Conservation (phyloP, 2,888 invertebrate species). For the Arrhopalites spinosus region DNA sequence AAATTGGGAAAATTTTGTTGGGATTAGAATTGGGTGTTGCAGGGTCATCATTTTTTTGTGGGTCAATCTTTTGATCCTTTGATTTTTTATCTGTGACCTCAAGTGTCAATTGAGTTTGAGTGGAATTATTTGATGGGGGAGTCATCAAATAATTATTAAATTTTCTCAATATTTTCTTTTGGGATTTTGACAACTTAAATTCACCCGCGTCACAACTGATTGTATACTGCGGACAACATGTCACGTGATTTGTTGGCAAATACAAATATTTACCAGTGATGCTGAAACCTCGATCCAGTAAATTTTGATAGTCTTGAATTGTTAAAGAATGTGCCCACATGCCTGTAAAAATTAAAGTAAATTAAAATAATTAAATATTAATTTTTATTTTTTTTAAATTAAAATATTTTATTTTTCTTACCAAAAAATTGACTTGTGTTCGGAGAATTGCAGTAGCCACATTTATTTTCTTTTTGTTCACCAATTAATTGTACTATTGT, state of each 20-base stretch:
- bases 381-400: too few relatives aligned
- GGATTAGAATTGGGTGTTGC: too few relatives aligned
- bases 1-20: too few relatives aligned
- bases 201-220: conserved; percentile 84
- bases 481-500: too few relatives aligned
- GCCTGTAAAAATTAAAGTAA: conserved; percentile 66
- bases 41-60: conserved; percentile 62
- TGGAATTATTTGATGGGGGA: not conserved
- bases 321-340: conserved; percentile 88
- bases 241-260: conserved; percentile 83
- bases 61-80: conserved; percentile 63
- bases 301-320: conserved; percentile 83
- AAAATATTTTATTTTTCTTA: conserved; percentile 59
- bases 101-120: too few relatives aligned
- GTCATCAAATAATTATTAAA: conserved; percentile 60
- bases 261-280: conserved; percentile 82
- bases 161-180: conserved; percentile 87
- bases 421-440: conserved; percentile 76
- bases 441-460: conserved; percentile 80
- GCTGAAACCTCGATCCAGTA: conserved; percentile 96
- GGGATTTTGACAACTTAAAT: conserved; percentile 83
- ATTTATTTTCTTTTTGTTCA: conserved; percentile 70
- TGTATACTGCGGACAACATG: conserved; percentile 96
- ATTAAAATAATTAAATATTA: not conserved
- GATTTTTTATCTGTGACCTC: too few relatives aligned